Evolutionary conservation across 2,888 invertebrate genomes (phyloP).

Genomic region (Drosophila atroscutellata): DNA sequence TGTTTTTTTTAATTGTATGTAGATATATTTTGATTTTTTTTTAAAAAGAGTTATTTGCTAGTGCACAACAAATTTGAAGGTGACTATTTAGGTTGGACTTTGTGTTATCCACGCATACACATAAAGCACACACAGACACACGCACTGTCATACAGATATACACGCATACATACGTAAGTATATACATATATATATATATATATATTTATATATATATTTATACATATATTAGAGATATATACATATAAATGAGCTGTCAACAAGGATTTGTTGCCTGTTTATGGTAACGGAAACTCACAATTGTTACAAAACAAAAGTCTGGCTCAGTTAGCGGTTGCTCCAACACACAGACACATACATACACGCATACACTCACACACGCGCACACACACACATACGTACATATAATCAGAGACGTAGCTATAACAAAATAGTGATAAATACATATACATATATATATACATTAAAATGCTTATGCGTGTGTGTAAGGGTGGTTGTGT

Average conservation of each 20-base stretch:
- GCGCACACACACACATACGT: background rate
- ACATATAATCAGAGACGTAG: slow-evolving; percentile 44
- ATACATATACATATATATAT: slow-evolving; percentile 45
- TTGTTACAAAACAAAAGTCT: slow-evolving; percentile 53
- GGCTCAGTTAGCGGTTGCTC: slow-evolving; percentile 17
- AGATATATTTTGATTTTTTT: slow-evolving; percentile 2
- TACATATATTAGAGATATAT: slow-evolving; percentile 26
- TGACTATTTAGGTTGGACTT: slow-evolving; percentile 40
- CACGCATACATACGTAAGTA: slow-evolving; percentile 22
- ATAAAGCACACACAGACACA: slow-evolving; percentile 12
- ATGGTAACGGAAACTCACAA: slow-evolving; percentile 41
- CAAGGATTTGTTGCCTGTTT: slow-evolving; percentile 58
- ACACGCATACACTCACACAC: slow-evolving; percentile 10
- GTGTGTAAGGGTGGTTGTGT: slow-evolving; percentile 16
- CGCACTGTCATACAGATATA: slow-evolving; percentile 9
- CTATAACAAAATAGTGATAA: slow-evolving; percentile 53
- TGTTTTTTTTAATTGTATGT: background rate
- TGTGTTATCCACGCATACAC: slow-evolving; percentile 20
- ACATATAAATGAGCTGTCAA: slow-evolving; percentile 69
- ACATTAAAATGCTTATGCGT: slow-evolving; percentile 33
- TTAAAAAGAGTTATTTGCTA: slow-evolving; percentile 10
- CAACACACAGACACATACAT: slow-evolving; percentile 11
- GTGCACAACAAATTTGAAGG: slow-evolving; percentile 43
- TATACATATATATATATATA: slow-evolving; percentile 13
- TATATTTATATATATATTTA: slow-evolving; percentile 9